These are phyloP conservation scores for Glyphotaelius pellucidus DNA, from an alignment of 2,888 invertebrate genomes.

Conservation along the genomic window DNA sequence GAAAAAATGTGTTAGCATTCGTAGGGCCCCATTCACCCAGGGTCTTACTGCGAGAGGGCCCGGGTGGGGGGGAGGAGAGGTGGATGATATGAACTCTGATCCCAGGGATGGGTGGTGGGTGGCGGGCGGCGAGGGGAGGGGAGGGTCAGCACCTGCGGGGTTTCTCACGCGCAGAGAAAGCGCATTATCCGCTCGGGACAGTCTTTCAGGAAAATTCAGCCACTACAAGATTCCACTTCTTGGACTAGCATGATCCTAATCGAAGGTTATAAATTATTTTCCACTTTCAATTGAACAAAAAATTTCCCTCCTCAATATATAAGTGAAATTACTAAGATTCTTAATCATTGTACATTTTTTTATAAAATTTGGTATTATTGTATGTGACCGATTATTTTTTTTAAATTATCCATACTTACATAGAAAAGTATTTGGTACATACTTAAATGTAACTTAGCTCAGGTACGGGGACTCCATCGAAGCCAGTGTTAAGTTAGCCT, in stretches of 20 bases:
- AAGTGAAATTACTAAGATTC: not conserved
- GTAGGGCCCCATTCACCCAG: constrained; percentile 22
- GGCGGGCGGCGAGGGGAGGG: not conserved
- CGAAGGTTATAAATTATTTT: constrained; percentile 14
- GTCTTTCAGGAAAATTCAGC: constrained; percentile 40
- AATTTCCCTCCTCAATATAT: not conserved
- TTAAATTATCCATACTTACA: too few species aligned
- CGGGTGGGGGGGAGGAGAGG: not conserved
- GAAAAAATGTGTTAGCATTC: constrained; percentile 56
- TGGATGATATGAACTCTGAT: constrained; percentile 46
- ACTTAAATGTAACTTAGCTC: too few species aligned
- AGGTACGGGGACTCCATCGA: too few species aligned
- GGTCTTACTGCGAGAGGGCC: not conserved
- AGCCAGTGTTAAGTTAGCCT: too few species aligned
- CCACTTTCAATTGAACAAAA: not conserved
- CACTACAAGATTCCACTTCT: constrained; percentile 4
- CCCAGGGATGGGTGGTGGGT: not conserved
- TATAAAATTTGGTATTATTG: too few species aligned
- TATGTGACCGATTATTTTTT: too few species aligned
- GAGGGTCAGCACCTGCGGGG: constrained; percentile 53
- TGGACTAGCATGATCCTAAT: constrained; percentile 11
- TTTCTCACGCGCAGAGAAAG: constrained; percentile 65
- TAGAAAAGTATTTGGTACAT: too few species aligned
- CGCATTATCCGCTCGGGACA: constrained; percentile 63
- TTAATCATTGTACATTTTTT: not conserved